A percentile compares a stretch with the other conserved stretches of the same genome.
Evolutionary conservation across 1,140 invertebrate species (phyloP).

Genomic region (Drosophila suzukii): DNA sequence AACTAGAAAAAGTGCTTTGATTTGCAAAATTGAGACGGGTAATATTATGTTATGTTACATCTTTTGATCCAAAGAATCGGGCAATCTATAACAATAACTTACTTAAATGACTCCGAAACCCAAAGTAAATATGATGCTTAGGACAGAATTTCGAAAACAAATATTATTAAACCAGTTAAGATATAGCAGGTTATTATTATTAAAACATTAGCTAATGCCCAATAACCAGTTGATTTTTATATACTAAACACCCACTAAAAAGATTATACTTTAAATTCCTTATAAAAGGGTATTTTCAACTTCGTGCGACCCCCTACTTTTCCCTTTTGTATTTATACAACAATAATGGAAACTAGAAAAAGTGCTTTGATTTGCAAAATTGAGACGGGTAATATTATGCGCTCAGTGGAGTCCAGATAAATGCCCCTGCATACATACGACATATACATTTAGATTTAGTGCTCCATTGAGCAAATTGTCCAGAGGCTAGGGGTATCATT

Average conservation of each 20-base stretch:
- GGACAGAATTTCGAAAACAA: no score
- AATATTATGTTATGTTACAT: no score
- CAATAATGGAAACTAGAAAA: constrained; percentile 51
- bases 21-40: constrained; percentile 40
- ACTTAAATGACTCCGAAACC: neutral
- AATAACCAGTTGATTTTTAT: no score
- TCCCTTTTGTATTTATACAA: constrained; percentile 25
- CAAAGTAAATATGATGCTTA: neutral
- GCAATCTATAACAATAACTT: neutral
- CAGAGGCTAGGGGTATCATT: constrained; percentile 21
- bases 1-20: constrained; percentile 49
- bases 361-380: constrained; percentile 49
- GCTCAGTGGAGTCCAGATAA: constrained; percentile 39
- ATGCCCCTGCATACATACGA: constrained; percentile 15
- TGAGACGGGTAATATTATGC: constrained; percentile 31
- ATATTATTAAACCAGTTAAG: neutral
- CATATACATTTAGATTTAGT: constrained; percentile 30
- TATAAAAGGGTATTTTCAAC: constrained; percentile 1
- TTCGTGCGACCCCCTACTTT: neutral
- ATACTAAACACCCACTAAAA: no score
- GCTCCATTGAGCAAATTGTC: constrained; percentile 50
- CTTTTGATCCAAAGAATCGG: no score
- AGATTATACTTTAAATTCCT: no score
- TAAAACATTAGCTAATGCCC: neutral
- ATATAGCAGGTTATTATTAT: neutral